phyloP scores from a whole-genome alignment of 2,797 vertebrate species.

The Pteropus rufus region DNA sequence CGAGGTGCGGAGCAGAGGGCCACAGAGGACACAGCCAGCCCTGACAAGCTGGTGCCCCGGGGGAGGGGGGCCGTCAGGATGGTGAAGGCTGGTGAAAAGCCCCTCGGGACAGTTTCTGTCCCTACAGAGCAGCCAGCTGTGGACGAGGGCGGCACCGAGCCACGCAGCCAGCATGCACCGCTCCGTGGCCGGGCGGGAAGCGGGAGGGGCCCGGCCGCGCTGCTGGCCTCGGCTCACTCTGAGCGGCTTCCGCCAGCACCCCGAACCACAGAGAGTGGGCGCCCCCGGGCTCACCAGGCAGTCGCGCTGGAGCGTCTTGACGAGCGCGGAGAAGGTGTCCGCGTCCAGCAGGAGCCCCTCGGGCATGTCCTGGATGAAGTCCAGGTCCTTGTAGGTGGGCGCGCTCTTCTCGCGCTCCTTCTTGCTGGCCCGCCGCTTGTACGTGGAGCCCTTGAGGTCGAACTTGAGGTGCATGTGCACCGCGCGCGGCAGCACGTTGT shows the following conservation, averaged over 20 bases:
- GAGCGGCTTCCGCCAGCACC: too few relatives aligned
- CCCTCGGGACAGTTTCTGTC: neutral
- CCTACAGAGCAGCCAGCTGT: neutral
- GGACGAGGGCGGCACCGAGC: too few relatives aligned
- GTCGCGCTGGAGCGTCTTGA: constrained; percentile 96
- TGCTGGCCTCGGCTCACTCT: too few relatives aligned
- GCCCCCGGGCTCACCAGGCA: constrained; percentile 89
- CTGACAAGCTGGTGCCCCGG: neutral
- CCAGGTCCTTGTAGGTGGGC: constrained; percentile 97
- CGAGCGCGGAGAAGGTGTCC: constrained; percentile 93
- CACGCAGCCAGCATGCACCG: too few relatives aligned
- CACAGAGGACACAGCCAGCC: neutral
- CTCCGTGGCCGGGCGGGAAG: too few relatives aligned
- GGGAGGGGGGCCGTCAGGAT: too few relatives aligned
- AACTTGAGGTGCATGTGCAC: constrained; percentile 99
- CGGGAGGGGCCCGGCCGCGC: too few relatives aligned
- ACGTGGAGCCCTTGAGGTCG: constrained; percentile 97
- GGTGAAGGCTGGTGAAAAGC: neutral
- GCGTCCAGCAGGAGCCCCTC: constrained; percentile 95
- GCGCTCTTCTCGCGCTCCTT: constrained; percentile 95
- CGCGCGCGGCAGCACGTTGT: constrained; percentile 95
- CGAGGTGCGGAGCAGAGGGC: neutral
- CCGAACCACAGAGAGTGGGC: too few relatives aligned
- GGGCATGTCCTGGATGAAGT: constrained; percentile 95
- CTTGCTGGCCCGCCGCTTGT: constrained; percentile 96